Conservation (phyloP, 2,113 vertebrate genomes). For the Lathamus discolor region DNA sequence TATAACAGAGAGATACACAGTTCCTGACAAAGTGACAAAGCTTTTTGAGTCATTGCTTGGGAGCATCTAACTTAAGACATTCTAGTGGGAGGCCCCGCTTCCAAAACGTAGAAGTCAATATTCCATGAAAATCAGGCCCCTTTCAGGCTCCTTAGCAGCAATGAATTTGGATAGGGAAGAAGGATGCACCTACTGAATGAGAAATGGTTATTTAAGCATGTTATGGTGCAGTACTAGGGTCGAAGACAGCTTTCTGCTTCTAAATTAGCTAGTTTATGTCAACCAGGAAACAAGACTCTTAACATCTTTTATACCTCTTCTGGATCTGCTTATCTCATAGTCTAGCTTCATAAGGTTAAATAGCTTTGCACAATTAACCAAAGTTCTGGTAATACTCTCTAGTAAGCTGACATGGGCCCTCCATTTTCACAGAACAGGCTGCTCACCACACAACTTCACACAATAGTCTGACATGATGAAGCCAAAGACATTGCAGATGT, state of each 20-base stretch:
- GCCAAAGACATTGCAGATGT: not conserved
- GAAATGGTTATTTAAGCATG: not conserved
- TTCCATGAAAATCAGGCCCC: not conserved
- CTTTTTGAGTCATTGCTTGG: not conserved
- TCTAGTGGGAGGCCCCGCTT: not conserved
- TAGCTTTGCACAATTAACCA: not conserved
- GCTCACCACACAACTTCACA: not conserved
- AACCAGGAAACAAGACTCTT: not conserved
- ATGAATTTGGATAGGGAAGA: not conserved
- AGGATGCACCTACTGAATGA: not conserved
- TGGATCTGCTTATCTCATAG: not conserved
- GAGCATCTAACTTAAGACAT: not conserved
- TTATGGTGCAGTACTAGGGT: not conserved
- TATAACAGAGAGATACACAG: not conserved
- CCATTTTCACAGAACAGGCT: not conserved
- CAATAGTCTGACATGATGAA: not conserved
- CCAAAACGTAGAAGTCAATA: not conserved
- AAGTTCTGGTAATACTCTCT: not conserved
- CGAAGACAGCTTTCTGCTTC: not conserved
- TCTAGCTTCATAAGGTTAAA: not conserved
- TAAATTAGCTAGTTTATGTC: not conserved
- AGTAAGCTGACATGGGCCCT: not conserved
- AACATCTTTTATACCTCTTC: not conserved
- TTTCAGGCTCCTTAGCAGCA: not conserved
- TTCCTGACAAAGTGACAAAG: not conserved